Conservation (phyloP, 2,888 invertebrate genomes). For the Anorthoa munda region DNA sequence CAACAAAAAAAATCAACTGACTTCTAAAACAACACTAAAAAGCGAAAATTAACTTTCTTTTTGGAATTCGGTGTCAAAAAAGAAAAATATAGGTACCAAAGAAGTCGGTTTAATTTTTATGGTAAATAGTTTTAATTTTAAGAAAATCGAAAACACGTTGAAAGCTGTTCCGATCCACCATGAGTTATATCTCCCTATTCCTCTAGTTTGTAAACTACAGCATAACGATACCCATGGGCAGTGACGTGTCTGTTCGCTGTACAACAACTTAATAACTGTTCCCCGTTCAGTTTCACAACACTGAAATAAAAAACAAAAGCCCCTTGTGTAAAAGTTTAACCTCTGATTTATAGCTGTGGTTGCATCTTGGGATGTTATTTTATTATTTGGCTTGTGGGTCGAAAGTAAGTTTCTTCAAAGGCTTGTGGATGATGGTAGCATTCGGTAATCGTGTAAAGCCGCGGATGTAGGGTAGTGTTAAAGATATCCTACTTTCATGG, state of each 20-base stretch:
- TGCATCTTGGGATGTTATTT: constrained; percentile 16
- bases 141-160: constrained; percentile 26
- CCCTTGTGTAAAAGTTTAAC: constrained; percentile 35
- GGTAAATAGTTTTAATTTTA: too few relatives aligned
- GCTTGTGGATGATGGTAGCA: neutral
- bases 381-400: constrained; percentile 20
- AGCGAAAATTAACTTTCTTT: too few relatives aligned
- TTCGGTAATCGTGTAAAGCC: neutral
- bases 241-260: constrained; percentile 32
- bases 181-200: constrained; percentile 44
- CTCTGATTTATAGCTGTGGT: constrained; percentile 39
- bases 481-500: too few relatives aligned
- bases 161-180: constrained; percentile 27
- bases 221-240: constrained; percentile 52
- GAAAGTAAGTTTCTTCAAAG: neutral
- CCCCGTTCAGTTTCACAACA: constrained; percentile 24
- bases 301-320: constrained; percentile 33
- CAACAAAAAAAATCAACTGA: too few relatives aligned
- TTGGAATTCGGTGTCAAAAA: too few relatives aligned
- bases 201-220: constrained; percentile 49
- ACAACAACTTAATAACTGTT: constrained; percentile 53
- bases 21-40: too few relatives aligned
- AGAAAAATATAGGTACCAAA: too few relatives aligned
- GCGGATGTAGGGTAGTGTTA: too few relatives aligned
- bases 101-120: too few relatives aligned